phyloP scores from a whole-genome alignment of 2,888 invertebrate genomes.

The Pharmacophagus antenor region DNA sequence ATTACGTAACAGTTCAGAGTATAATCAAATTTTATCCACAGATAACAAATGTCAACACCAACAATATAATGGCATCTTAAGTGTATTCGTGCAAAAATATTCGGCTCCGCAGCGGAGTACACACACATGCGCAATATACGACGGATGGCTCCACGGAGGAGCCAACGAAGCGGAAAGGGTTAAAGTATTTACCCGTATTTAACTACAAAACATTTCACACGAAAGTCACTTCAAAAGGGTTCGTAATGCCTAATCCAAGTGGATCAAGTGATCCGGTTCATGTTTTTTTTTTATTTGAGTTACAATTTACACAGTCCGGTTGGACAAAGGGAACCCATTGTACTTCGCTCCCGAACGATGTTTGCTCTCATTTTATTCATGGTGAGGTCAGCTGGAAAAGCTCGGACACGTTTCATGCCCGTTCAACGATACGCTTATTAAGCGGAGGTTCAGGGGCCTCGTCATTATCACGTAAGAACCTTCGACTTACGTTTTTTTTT shows the following conservation, averaged over 20 bases:
- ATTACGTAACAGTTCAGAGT: no score
- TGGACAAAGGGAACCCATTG: conserved; percentile 5
- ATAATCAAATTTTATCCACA: no score
- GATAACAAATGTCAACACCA: no score
- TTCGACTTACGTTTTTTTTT: not conserved
- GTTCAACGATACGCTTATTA: not conserved
- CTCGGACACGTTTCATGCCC: not conserved
- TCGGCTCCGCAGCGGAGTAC: no score
- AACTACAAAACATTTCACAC: not conserved
- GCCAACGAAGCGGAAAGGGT: no score
- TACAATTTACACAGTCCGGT: conserved; percentile 1
- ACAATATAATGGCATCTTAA: no score
- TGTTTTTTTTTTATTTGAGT: conserved; percentile 2
- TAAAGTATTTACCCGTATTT: not conserved
- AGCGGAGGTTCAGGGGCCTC: not conserved
- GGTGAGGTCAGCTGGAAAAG: not conserved
- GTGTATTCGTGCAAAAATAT: no score
- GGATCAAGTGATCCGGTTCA: not conserved
- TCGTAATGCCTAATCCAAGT: not conserved
- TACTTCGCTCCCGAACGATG: not conserved
- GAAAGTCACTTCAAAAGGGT: not conserved
- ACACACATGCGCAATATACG: no score
- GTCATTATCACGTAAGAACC: not conserved
- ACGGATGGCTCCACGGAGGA: no score
- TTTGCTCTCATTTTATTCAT: conserved; percentile 1